These are phyloP conservation scores for Exephanes ischioxanthus DNA, from an alignment of 2,888 invertebrate species.

Conservation along the genomic window DNA sequence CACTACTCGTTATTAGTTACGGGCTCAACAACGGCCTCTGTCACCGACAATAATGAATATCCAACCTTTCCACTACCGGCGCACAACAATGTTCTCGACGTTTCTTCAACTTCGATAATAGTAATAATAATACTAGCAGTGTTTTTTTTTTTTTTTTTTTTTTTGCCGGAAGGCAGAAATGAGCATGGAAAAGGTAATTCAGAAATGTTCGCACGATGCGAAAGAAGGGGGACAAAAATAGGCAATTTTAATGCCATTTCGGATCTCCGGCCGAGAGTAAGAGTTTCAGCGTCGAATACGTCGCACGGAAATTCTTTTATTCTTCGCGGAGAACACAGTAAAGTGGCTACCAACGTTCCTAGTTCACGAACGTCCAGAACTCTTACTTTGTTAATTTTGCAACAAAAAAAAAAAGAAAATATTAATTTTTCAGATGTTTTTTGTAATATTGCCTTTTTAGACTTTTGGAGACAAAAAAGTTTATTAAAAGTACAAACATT, in stretches of 20 bases:
- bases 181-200: neutral
- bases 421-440: too few relatives aligned
- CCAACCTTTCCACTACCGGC: neutral
- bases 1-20: slow-evolving; percentile 40
- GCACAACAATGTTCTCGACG: slow-evolving; percentile 18
- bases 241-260: neutral
- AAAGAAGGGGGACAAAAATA: neutral
- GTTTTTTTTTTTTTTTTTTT: slow-evolving; percentile 3
- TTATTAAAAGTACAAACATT: too few relatives aligned
- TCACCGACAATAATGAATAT: slow-evolving; percentile 36
- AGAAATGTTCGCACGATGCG: neutral
- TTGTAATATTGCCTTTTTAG: too few relatives aligned
- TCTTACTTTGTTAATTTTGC: too few relatives aligned
- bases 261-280: too few relatives aligned
- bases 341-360: too few relatives aligned
- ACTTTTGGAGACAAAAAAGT: too few relatives aligned
- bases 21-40: slow-evolving; percentile 25
- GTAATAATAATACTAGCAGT: neutral
- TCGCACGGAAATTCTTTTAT: too few relatives aligned
- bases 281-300: too few relatives aligned
- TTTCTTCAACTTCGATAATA: slow-evolving; percentile 16
- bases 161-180: neutral
- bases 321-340: too few relatives aligned
- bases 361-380: too few relatives aligned
- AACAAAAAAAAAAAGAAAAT: too few relatives aligned